Evolutionary conservation across 1,140 invertebrate genomes (phyloP), one percentile per base, ranked within the genome.

Genomic region (Bombus fervidus): DNA sequence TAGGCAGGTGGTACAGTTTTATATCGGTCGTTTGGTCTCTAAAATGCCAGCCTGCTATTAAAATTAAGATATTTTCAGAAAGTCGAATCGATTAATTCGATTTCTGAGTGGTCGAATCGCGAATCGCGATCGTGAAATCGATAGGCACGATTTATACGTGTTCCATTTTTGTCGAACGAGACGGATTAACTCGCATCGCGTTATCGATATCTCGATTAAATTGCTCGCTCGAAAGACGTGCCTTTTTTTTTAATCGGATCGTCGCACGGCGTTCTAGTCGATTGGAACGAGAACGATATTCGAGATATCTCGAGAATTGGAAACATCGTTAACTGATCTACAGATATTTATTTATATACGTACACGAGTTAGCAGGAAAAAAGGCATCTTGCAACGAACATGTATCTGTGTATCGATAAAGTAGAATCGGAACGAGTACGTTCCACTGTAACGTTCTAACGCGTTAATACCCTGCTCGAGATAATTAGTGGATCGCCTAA

Each of bases 171-270:
- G 9, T 59, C 1, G 10, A 57, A 68, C 9, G 8, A 34, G 18
- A 47, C 34, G 13, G 18, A 53, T 43, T 47, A n/a, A 59, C 39
- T 57, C 13, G 41, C 22, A 34, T 18, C 9, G 10, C 73, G 13
- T 82, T 78, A 78, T 59, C n/a, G 83, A 43, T 57, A 28, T 69
- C 77, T 37, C 71, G 43, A 68, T 83, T 68, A 66, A 75, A 62
- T 25, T 43, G n/a, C 31, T 68, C 73, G 9, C 31, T 72, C 37
- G 18, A 41, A 10, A 31, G 43, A 22, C 3, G 34, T 74, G 2
- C 9, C 66, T 47, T 72, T 80, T 85, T 43, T 47, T 72, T 72
- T 80, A 85, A 85, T 79, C 62, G 68, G 68, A 72, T 85, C 53
- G 41, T 84, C 39, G 4, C n/a, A 12, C 22, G 5, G 28, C 43